Base-by-base conservation (phyloP, 2,888 invertebrate species). In the Drosophila bunnanda region DNA sequence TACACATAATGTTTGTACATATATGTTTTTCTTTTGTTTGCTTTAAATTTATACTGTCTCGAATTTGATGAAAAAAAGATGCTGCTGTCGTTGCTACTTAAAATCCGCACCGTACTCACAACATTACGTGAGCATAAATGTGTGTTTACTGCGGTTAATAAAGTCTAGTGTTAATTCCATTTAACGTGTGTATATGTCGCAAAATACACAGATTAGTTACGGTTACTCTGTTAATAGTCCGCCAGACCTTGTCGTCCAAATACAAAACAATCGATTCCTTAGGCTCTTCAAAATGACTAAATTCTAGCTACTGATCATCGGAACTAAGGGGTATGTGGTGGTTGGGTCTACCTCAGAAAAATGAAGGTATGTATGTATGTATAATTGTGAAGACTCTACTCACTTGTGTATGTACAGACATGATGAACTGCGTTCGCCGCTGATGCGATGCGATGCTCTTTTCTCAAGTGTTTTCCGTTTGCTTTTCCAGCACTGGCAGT, bases 1-100 rank as follows among this genome's bases (percentile, higher is more conserved):
- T 72, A 73, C 55, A 57, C 53, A 52, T 61, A 69, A 71, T 69
- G 56, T 58, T 72, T 72, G 61, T 71, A 69, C 53, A 55, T 46
- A 44, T 70, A 43, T 43, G 34, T 52, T 9, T 20, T 22, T 32
- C 6, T 28, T 13, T n/a, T 44, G 9, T 55, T 48, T 30, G 46
- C 17, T 46, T 54, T 36, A 10, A 41, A 43, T 55, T 54, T 52
- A 50, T 56, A 52, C 55, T 53, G 55, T 64, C 34, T 64, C 55
- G 64, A 46, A 54, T 46, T 34, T 39, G 39, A 56, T 56, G 39
- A 65, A 67, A 67, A 22, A 68, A 66, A 66, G 39, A 34, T 50
- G 17, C 48, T 59, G 22, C 39, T 41, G n/a, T 54, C 30, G 39
- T 39, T 17, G 54, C 39, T 41, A 55, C 54, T 13, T 60, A 54